These are phyloP conservation scores for Nudaria mundana DNA, from an alignment of 2,888 invertebrate genomes.

Conservation along the genomic window DNA sequence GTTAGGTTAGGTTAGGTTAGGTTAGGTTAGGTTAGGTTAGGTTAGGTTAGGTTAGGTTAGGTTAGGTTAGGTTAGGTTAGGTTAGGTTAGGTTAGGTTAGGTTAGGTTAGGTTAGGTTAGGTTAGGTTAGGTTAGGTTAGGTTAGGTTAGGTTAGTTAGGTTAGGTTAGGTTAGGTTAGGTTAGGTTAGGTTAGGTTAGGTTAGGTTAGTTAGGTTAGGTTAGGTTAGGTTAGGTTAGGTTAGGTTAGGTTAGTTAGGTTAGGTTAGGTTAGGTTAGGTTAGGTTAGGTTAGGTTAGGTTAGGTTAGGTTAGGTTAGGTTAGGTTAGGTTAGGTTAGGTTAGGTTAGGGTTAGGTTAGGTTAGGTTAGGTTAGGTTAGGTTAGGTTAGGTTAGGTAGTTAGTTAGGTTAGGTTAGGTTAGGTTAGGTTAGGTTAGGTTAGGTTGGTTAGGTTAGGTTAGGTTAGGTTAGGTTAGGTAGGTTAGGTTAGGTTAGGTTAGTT, in stretches of 20 bases:
- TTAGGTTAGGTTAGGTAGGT: constrained; percentile 5
- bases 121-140: neutral
- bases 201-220: neutral
- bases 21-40: neutral
- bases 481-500: constrained; percentile 3
- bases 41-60: neutral
- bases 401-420: constrained; percentile 17
- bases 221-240: constrained; percentile 3
- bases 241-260: constrained; percentile 2
- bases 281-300: constrained; percentile 11
- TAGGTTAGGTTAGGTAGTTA: constrained; percentile 14
- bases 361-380: constrained; percentile 17
- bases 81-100: neutral
- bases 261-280: constrained; percentile 5
- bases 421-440: constrained; percentile 18
- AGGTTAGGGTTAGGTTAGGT: constrained; percentile 11
- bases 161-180: neutral
- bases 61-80: neutral
- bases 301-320: constrained; percentile 7
- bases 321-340: constrained; percentile 14
- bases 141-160: neutral
- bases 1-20: neutral
- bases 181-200: neutral
- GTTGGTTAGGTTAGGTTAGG: constrained; percentile 16
- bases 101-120: neutral